Percentiles rank a stretch among this genome's conserved stretches.
Evolutionary conservation across 2,113 vertebrate species (phyloP).

Genomic region (Smithornis capensis): DNA sequence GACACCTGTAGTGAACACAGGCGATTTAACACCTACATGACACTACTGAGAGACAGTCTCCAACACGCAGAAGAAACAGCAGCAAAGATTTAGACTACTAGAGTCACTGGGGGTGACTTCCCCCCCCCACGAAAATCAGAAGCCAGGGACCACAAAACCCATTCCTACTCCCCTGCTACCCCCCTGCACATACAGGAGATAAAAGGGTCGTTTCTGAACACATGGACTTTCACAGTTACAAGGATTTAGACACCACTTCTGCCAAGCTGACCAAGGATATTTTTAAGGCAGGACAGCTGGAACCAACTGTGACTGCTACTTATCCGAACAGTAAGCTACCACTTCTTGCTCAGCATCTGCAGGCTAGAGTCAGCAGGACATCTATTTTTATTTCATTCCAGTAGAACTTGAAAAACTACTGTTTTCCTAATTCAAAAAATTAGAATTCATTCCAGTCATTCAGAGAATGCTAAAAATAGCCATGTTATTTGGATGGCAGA

Average conservation of each 20-base stretch:
- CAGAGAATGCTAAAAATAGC: background rate
- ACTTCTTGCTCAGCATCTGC: background rate
- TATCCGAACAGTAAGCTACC: background rate
- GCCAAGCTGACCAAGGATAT: background rate
- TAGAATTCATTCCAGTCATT: background rate
- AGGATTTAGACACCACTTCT: background rate
- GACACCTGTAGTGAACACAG: background rate
- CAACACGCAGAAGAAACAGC: background rate
- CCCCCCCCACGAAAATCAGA: background rate
- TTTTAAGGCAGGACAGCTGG: background rate
- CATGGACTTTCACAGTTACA: rapidly evolving
- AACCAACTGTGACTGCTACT: background rate
- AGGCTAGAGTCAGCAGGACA: background rate
- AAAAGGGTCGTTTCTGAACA: rapidly evolving
- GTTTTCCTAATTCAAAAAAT: background rate
- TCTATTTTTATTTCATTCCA: conserved; percentile 7
- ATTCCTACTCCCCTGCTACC: background rate
- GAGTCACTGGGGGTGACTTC: background rate
- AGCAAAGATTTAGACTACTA: background rate
- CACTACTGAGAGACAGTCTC: background rate
- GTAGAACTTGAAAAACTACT: background rate
- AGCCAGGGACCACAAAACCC: background rate
- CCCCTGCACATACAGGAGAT: background rate
- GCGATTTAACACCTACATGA: background rate
- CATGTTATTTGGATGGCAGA: background rate